Evolutionary conservation across 2,888 invertebrate species (phyloP).

Genomic region (Machimus rusticus): DNA sequence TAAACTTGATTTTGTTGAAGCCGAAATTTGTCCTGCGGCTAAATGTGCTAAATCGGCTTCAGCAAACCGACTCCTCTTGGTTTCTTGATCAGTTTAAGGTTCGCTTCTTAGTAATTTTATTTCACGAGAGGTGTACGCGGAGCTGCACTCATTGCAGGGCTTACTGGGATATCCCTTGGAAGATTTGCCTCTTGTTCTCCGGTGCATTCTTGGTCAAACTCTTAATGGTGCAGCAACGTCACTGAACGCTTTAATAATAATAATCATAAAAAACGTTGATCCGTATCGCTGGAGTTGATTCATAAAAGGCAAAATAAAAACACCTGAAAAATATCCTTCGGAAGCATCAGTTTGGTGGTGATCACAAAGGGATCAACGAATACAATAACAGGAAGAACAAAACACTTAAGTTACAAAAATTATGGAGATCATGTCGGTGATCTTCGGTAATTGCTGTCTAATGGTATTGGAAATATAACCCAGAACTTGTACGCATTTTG

Average conservation of each 20-base stretch:
- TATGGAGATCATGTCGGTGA: conserved; percentile 40
- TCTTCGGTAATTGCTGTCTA: conserved; percentile 36
- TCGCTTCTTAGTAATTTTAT: conserved; percentile 15
- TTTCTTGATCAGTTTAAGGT: conserved; percentile 37
- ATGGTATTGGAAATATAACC: conserved; percentile 25
- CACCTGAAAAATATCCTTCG: conserved; percentile 14
- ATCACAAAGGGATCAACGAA: conserved; percentile 38
- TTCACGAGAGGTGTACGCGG: not conserved
- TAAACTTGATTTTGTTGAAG: conserved; percentile 42
- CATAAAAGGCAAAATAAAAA: conserved; percentile 11
- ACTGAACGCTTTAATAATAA: conserved; percentile 41
- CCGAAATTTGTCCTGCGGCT: conserved; percentile 40
- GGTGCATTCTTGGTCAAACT: conserved; percentile 17
- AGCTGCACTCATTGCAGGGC: conserved; percentile 23
- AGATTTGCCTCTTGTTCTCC: not conserved
- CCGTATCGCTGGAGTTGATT: conserved; percentile 20
- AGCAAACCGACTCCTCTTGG: conserved; percentile 36
- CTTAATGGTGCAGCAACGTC: conserved; percentile 36
- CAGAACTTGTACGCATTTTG: conserved; percentile 12
- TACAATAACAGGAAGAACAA: conserved; percentile 13
- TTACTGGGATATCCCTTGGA: conserved; percentile 9
- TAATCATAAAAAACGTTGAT: conserved; percentile 39
- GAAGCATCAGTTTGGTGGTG: conserved; percentile 34
- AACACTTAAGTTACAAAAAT: conserved; percentile 31
- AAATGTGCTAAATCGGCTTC: conserved; percentile 40